These are phyloP conservation scores for Nomada goodeniana DNA, from an alignment of 2,888 invertebrate species.

Conservation along the genomic window DNA sequence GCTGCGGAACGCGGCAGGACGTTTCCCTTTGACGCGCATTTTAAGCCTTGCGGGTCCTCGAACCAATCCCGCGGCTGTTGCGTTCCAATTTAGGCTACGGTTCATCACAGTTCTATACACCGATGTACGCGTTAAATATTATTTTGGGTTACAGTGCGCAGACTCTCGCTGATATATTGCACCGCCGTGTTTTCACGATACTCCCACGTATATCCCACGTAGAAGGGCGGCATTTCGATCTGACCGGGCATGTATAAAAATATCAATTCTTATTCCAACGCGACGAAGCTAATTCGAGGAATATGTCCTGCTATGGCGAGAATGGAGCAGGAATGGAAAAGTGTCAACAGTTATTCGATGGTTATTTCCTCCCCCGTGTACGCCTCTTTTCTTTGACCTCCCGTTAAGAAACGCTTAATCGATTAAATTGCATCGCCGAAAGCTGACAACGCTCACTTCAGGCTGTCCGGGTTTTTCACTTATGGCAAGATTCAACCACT, in stretches of 20 bases:
- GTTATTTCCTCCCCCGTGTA: too few relatives aligned
- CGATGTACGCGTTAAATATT: constrained; percentile 6
- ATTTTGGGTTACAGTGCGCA: neutral
- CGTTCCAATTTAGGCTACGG: neutral
- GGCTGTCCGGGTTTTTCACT: constrained; percentile 26
- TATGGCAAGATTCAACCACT: neutral
- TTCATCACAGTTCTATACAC: constrained; percentile 12
- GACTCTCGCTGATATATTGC: neutral
- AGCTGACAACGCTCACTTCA: constrained; percentile 7
- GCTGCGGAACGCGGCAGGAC: neutral
- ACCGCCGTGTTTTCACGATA: neutral
- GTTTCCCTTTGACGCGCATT: neutral
- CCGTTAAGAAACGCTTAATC: neutral
- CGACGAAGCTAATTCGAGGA: too few relatives aligned
- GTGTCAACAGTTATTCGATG: too few relatives aligned
- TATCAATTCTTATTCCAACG: too few relatives aligned
- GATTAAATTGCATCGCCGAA: neutral
- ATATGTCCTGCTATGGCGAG: too few relatives aligned
- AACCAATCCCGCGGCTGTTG: neutral
- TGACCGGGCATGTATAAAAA: too few relatives aligned
- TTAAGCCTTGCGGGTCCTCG: neutral
- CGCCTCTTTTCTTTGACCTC: too few relatives aligned
- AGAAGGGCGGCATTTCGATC: too few relatives aligned
- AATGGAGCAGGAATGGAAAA: too few relatives aligned
- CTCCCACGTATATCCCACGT: neutral